These are phyloP conservation scores for Anguilla rostrata DNA, from an alignment of 2,113 vertebrate species.

Conservation along the genomic window DNA sequence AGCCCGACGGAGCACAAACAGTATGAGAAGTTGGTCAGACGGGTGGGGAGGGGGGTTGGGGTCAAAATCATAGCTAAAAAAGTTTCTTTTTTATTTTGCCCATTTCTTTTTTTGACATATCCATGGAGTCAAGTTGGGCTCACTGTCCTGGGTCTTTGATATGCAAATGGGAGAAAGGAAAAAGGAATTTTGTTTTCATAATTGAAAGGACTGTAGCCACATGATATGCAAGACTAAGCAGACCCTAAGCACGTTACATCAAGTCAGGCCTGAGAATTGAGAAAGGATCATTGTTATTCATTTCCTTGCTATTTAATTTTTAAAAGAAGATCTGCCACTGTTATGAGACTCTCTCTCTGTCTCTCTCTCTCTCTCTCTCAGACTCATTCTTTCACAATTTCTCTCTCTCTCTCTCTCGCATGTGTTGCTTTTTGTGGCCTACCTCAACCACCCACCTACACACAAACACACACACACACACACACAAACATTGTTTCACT, in stretches of 20 bases:
- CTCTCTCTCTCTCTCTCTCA: too few species aligned
- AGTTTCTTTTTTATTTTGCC: constrained; percentile 61
- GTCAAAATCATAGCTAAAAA: constrained; percentile 32
- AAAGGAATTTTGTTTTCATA: constrained; percentile 70
- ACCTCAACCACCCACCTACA: background rate
- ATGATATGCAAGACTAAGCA: constrained; percentile 59
- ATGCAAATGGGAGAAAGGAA: constrained; percentile 67
- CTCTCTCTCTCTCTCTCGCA: too few species aligned
- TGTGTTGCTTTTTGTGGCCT: too few species aligned
- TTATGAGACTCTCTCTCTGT: background rate
- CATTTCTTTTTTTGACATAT: constrained; percentile 16
- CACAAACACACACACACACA: background rate
- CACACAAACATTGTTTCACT: background rate
- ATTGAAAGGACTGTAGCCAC: constrained; percentile 63
- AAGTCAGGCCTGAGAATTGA: constrained; percentile 20
- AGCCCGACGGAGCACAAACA: constrained; percentile 41
- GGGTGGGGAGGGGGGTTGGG: background rate
- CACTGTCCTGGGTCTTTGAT: constrained; percentile 75
- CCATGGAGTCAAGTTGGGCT: constrained; percentile 38
- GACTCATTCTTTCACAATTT: too few species aligned
- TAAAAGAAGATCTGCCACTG: background rate
- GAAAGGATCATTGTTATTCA: too few species aligned
- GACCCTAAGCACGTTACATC: constrained; percentile 31
- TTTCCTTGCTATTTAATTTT: background rate
- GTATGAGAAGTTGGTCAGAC: constrained; percentile 23